phyloP scores from a whole-genome alignment of 2,797 vertebrate genomes.

The Labroides dimidiatus region DNA sequence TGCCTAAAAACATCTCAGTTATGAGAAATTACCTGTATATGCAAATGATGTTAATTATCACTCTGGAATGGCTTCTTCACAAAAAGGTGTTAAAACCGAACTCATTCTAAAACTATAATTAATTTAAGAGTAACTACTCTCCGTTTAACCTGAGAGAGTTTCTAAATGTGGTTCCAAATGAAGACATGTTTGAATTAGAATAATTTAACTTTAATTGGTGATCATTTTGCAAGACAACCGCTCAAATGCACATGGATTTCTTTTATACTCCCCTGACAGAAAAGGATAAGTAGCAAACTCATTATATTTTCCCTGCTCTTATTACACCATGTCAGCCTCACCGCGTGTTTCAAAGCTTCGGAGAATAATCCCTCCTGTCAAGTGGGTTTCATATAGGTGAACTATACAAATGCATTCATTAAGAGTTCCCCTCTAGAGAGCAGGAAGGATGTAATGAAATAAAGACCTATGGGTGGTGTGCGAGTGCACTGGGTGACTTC shows the following conservation, averaged over 20 bases:
- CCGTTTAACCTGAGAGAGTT: background rate
- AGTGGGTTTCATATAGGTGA: conserved; percentile 17
- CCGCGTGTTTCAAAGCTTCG: conserved; percentile 12
- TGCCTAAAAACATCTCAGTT: no score
- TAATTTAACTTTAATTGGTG: background rate
- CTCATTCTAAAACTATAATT: background rate
- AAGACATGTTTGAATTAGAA: background rate
- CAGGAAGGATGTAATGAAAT: conserved; percentile 27
- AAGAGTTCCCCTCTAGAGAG: conserved; percentile 23
- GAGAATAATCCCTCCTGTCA: conserved; percentile 23
- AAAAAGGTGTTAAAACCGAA: conserved; percentile 7
- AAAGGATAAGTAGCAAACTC: background rate
- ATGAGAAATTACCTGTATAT: conserved; percentile 1
- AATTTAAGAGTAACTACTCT: background rate
- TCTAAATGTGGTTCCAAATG: background rate
- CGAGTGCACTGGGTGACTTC: conserved; percentile 35
- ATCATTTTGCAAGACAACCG: background rate
- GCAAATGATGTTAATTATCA: conserved; percentile 1
- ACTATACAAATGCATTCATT: conserved; percentile 39
- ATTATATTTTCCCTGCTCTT: conserved; percentile 2
- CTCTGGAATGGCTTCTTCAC: background rate
- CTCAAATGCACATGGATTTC: background rate
- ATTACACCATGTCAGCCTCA: conserved; percentile 7
- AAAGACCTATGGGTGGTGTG: conserved; percentile 40
- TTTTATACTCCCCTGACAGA: background rate